Evolutionary conservation across 1,140 invertebrate genomes (phyloP).

Genomic region (Drosophila funebris): DNA sequence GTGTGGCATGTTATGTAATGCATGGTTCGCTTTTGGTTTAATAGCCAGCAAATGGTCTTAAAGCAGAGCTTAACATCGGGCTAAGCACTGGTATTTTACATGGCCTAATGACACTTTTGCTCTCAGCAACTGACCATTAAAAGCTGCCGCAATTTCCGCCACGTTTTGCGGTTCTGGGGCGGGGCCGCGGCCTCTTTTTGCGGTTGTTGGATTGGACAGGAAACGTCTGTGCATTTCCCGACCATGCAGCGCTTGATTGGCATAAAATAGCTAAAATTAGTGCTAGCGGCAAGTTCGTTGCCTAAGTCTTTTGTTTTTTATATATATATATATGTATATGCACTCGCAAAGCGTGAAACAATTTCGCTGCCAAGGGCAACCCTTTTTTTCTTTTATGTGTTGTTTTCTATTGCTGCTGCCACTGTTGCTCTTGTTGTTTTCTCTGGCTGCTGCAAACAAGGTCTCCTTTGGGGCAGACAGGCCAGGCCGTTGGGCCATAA

Average conservation of each 20-base stretch:
- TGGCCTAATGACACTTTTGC: slow-evolving; percentile 75
- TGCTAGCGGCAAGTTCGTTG: slow-evolving; percentile 51
- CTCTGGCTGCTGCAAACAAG: slow-evolving; percentile 29
- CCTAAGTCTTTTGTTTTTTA: slow-evolving; percentile 67
- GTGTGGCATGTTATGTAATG: slow-evolving; percentile 32
- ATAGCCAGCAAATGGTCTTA: slow-evolving; percentile 23
- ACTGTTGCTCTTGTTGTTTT: slow-evolving; percentile 5
- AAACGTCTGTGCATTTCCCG: slow-evolving; percentile 60
- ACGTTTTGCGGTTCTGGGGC: slow-evolving; percentile 50
- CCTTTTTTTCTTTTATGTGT: too few species aligned
- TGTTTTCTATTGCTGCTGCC: slow-evolving; percentile 3
- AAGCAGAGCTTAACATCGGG: not conserved
- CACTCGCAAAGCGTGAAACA: slow-evolving; percentile 46
- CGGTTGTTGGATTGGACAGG: slow-evolving; percentile 34
- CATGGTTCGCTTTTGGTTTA: slow-evolving; percentile 10
- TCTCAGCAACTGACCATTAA: slow-evolving; percentile 47
- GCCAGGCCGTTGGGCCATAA: not conserved
- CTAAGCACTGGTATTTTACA: slow-evolving; percentile 34
- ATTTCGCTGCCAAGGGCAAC: slow-evolving; percentile 75
- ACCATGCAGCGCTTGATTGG: slow-evolving; percentile 55
- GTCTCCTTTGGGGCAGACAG: slow-evolving; percentile 27
- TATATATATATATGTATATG: not conserved
- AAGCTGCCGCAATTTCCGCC: slow-evolving; percentile 57
- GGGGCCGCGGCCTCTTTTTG: slow-evolving; percentile 40
- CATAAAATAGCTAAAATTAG: slow-evolving; percentile 46